Conservation (phyloP, 2,888 invertebrate species). For the Andrena bucephala region DNA sequence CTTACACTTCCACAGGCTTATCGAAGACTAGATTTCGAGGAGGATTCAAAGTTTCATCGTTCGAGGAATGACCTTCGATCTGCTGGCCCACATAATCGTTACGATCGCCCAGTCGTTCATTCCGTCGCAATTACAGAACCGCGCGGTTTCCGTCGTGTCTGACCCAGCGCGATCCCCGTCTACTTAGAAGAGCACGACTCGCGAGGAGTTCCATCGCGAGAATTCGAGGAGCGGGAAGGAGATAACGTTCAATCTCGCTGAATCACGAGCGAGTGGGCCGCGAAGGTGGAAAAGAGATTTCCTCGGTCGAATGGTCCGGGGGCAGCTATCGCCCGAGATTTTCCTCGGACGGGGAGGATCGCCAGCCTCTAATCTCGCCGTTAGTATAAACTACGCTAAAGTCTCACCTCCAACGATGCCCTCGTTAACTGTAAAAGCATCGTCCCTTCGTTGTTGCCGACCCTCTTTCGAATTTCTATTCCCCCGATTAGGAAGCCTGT, state of each 20-base stretch:
- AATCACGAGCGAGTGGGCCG: constrained; percentile 11
- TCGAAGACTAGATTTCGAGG: background rate
- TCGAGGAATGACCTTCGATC: background rate
- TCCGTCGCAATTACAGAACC: background rate
- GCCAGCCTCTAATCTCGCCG: constrained; percentile 59
- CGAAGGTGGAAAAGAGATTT: constrained; percentile 36
- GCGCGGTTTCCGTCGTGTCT: too few species aligned
- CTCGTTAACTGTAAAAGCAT: constrained; percentile 60
- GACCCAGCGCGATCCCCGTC: background rate
- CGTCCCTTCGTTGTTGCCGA: constrained; percentile 25
- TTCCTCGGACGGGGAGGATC: constrained; percentile 20
- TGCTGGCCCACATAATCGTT: too few species aligned
- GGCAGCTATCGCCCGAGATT: constrained; percentile 52
- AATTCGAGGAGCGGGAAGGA: constrained; percentile 11
- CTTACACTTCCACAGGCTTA: background rate
- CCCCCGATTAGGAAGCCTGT: constrained; percentile 52
- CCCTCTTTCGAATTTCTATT: constrained; percentile 61
- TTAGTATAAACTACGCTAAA: constrained; percentile 59
- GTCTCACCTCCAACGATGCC: constrained; percentile 55
- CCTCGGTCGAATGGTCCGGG: constrained; percentile 18
- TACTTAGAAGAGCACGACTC: background rate
- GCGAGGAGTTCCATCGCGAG: background rate
- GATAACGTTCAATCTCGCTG: constrained; percentile 38
- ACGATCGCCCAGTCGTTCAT: too few species aligned
- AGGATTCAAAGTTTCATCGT: background rate